A percentile compares a stretch with the other conserved stretches of the same genome.
Conservation (phyloP, 2,888 invertebrate genomes). For the Tenthredo distinguenda region DNA sequence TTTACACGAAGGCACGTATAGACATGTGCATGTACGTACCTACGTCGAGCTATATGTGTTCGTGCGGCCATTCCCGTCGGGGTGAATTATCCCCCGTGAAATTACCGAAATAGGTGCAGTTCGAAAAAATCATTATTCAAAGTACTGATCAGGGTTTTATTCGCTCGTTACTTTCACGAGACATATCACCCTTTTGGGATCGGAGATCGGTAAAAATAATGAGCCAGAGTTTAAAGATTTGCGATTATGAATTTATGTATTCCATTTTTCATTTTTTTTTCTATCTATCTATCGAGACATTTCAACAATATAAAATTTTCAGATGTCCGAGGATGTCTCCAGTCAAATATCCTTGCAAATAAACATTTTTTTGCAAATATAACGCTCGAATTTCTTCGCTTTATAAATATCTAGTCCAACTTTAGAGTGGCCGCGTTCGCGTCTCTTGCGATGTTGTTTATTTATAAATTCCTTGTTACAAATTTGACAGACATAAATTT, state of each 20-base stretch:
- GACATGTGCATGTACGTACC: background rate
- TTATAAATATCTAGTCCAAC: too few species aligned
- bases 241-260: background rate
- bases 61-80: background rate
- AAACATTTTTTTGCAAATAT: too few species aligned
- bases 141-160: background rate
- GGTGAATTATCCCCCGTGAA: background rate
- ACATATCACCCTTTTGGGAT: background rate
- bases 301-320: too few species aligned
- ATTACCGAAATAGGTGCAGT: background rate
- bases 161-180: background rate
- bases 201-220: background rate
- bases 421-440: too few species aligned
- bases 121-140: background rate
- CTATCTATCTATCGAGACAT: too few species aligned
- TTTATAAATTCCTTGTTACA: too few species aligned
- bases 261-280: too few species aligned
- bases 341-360: too few species aligned
- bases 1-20: slow-evolving; percentile 19
- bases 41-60: background rate
- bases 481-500: too few species aligned
- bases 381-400: too few species aligned
- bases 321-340: too few species aligned
- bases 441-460: too few species aligned
- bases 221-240: background rate